Evolutionary conservation across 2,797 vertebrate species (phyloP).

Genomic region (Glyptemys insculpta): DNA sequence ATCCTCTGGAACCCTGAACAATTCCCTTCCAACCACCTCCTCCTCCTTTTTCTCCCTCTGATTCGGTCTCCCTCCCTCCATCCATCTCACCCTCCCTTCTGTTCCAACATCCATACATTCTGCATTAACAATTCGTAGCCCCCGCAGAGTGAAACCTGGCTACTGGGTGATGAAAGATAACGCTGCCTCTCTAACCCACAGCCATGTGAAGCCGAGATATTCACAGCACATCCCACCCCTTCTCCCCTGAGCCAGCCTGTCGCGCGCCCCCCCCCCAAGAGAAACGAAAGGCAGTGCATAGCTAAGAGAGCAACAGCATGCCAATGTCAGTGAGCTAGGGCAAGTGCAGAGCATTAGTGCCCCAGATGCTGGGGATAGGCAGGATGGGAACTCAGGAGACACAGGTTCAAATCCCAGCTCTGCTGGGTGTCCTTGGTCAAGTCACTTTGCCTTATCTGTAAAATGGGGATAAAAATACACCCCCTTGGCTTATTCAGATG

Average conservation of each 20-base stretch:
- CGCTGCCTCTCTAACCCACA: neutral
- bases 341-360: neutral
- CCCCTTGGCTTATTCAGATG: accelerated
- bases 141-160: neutral
- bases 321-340: neutral
- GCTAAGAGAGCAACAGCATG: neutral
- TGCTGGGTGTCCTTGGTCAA: accelerated
- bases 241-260: neutral
- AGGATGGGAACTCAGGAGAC: accelerated
- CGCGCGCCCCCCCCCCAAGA: neutral
- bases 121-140: conserved; percentile 1
- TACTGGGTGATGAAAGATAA: neutral
- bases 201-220: neutral
- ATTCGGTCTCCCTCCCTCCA: too few relatives aligned
- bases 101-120: neutral
- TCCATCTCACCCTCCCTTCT: neutral
- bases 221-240: neutral
- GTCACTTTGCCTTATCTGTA: neutral
- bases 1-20: neutral
- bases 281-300: neutral
- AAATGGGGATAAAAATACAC: accelerated
- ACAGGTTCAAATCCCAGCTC: accelerated
- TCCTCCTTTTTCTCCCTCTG: neutral
- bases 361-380: neutral
- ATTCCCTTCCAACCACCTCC: neutral